Evolutionary conservation across 2,888 invertebrate genomes (phyloP), one percentile per base, ranked within the genome.

Genomic region (Andrena camellia): DNA sequence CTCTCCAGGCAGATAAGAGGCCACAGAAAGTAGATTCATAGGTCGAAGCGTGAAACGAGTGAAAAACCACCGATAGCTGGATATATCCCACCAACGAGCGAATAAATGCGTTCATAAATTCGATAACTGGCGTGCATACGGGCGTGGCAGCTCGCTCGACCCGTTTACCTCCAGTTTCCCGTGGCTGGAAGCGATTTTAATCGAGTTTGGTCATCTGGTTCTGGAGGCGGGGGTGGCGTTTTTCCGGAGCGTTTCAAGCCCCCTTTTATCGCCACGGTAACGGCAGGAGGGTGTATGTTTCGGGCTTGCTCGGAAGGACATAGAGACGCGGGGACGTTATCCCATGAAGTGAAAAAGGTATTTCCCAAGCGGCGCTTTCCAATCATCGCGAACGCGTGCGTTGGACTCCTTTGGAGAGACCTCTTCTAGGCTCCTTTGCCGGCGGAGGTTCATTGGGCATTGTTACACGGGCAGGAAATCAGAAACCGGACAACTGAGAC

Each of bases 351-450:
- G 83, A 74, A 78, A 78, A 66, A 62, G 72, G 62, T 78, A 83
- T 83, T 83, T 83, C 83, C 83, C 83, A 78, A 62, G 83, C 52
- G 83, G 54, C 78, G 63, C 42, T 83, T 78, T 83, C 83, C 83
- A 83, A 83, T 83, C 83, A 74, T 78, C 60, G 68, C 35, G 50
- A 29, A 59, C 79, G 69, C 54, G 33, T 29, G 50, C 60, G 42
- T n/a, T 29, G 52, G 31, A 13, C 31, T 64, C 70, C 48, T 54
- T 13, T n/a, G 23, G 62, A 23, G 20, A 23, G 17, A 26, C 62
- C 48, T n/a, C 60, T 54, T 71, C 68, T 31, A 67, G 48, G 8
- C 10, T 29, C 42, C 17, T 31, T 17, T 20, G 29, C 3, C 20
- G n/a, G 1, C 4, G 23, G 10, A 29, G 26, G 33, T 42, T 42